Conservation (phyloP, 2,113 vertebrate species). For the Leucosticte australis region DNA sequence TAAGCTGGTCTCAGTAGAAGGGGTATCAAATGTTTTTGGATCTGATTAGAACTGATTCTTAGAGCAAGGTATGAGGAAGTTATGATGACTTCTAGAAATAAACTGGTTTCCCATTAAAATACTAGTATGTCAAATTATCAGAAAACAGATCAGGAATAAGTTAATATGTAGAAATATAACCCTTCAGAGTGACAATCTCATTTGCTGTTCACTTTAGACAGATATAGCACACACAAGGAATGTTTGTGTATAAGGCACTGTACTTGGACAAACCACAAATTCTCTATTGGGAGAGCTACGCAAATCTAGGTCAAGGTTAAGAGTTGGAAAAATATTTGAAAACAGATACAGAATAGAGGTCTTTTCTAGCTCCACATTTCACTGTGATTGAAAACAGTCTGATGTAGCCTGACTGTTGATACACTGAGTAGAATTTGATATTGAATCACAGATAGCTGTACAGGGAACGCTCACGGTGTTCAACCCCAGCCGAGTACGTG, state of each 20-base stretch:
- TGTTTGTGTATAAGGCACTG: rapidly evolving
- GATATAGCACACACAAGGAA: rapidly evolving
- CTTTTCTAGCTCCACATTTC: background rate
- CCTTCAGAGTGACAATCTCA: background rate
- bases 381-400: background rate
- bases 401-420: background rate
- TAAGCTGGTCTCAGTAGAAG: background rate
- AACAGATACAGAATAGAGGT: background rate
- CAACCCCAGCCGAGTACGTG: rapidly evolving
- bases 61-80: background rate
- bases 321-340: background rate
- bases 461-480: background rate
- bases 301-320: background rate
- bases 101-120: background rate
- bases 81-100: rapidly evolving
- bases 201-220: background rate
- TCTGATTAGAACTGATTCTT: background rate
- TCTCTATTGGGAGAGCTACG: background rate
- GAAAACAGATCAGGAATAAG: background rate
- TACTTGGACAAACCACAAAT: background rate
- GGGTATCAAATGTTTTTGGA: background rate
- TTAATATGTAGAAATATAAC: background rate
- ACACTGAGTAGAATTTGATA: background rate
- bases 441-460: background rate
- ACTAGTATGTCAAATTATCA: background rate